A percentile compares a stretch with the other conserved stretches of the same genome.
Evolutionary conservation across 1,140 invertebrate genomes (phyloP).

Genomic region (Papilio glaucus): DNA sequence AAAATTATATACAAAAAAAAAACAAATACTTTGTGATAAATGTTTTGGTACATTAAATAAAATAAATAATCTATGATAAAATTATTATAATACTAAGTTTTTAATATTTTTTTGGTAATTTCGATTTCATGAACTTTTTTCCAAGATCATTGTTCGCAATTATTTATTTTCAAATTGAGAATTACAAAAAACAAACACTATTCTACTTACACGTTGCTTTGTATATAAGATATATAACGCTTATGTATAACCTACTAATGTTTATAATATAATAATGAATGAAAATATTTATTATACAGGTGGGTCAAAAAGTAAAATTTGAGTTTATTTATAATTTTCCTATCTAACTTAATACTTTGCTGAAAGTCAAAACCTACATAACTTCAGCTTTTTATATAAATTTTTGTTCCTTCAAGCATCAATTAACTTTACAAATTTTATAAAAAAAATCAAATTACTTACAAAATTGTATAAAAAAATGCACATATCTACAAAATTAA

Average conservation of each 20-base stretch:
- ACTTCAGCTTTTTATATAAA: background rate
- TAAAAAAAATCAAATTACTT: too few species aligned
- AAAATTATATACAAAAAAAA: constrained; percentile 36
- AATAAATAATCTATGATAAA: constrained; percentile 32
- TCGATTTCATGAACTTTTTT: constrained; percentile 10
- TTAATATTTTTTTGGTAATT: constrained; percentile 17
- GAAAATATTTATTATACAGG: constrained; percentile 22
- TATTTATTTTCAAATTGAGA: background rate
- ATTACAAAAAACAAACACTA: background rate
- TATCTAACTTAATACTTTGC: constrained; percentile 12
- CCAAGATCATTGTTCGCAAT: constrained; percentile 5
- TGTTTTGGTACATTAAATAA: constrained; percentile 25
- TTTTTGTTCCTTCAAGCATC: background rate
- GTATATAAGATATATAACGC: background rate
- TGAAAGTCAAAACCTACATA: background rate
- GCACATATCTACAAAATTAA: too few species aligned
- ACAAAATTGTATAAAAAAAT: too few species aligned
- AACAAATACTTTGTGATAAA: constrained; percentile 32
- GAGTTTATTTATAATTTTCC: constrained; percentile 4
- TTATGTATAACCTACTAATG: background rate
- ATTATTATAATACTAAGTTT: constrained; percentile 3
- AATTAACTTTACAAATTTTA: too few species aligned
- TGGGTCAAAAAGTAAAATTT: constrained; percentile 6
- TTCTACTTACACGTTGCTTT: background rate
- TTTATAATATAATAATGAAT: background rate